A percentile compares a stretch with the other conserved stretches of the same genome.
phyloP scores from a whole-genome alignment of 2,113 vertebrate genomes.

The mouse (Mus musculus) region DNA sequence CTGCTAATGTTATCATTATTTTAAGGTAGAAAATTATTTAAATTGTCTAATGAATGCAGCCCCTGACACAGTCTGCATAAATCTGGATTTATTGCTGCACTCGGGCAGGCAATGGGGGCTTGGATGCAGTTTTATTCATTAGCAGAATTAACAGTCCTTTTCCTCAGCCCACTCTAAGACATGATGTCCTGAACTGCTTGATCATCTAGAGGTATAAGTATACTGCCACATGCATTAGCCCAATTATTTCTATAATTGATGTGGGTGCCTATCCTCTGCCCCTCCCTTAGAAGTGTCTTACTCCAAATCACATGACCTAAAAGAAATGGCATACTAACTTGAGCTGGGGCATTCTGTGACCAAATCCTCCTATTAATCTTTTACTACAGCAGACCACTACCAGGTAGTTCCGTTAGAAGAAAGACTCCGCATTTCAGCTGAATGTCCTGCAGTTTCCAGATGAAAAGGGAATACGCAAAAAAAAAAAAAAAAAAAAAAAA shows the following conservation, averaged over 20 bases:
- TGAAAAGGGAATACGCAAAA: slow-evolving; percentile 8
- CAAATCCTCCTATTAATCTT: not conserved
- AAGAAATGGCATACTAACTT: not conserved
- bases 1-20: slow-evolving; percentile 81
- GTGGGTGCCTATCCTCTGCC: not conserved
- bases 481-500: not conserved
- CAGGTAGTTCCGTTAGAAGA: not conserved
- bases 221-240: not conserved
- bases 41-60: slow-evolving; percentile 82
- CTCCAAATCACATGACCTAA: not conserved
- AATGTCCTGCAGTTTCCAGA: slow-evolving; percentile 37
- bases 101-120: not conserved
- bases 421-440: not conserved
- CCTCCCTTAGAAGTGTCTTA: not conserved
- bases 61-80: slow-evolving; percentile 76
- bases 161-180: slow-evolving; percentile 59
- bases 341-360: not conserved
- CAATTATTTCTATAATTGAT: slow-evolving; percentile 13
- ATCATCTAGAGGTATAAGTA: slow-evolving; percentile 10
- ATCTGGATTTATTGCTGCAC: slow-evolving; percentile 74
- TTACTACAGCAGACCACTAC: not conserved
- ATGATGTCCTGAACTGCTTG: slow-evolving; percentile 55
- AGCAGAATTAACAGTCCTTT: slow-evolving; percentile 68
- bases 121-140: slow-evolving; percentile 72
- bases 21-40: slow-evolving; percentile 84